Percentiles rank a stretch among this genome's conserved stretches.
Conservation (phyloP, 1,140 invertebrate species). For the Drosophila parabipectinata region DNA sequence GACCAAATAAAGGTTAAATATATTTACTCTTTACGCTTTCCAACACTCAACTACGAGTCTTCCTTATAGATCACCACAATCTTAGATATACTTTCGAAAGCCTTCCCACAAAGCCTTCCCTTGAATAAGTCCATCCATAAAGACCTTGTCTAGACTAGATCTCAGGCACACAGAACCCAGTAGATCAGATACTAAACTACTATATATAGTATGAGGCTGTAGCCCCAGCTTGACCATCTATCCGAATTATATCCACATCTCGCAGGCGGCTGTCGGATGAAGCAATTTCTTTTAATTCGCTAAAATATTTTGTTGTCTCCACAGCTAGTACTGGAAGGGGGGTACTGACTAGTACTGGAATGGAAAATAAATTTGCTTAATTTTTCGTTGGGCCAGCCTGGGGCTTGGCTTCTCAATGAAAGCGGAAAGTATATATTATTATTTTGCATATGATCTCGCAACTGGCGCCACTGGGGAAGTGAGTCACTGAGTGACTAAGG, state of each 20-base stretch:
- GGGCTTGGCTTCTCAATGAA: conserved; percentile 56
- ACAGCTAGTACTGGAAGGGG: conserved; percentile 6
- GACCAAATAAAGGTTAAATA: too few species aligned
- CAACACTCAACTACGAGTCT: too few species aligned
- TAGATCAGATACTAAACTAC: conserved; percentile 15
- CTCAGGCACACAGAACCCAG: conserved; percentile 1
- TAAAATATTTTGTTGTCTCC: conserved; percentile 75
- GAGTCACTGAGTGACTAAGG: conserved; percentile 63
- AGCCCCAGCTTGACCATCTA: conserved; percentile 53
- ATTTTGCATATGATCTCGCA: conserved; percentile 67
- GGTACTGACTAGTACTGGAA: too few species aligned
- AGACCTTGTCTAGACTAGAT: conserved; percentile 2
- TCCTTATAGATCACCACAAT: too few species aligned
- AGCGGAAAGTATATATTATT: conserved; percentile 54
- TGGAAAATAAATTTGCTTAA: conserved; percentile 71
- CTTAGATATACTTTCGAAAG: too few species aligned
- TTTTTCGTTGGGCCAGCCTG: conserved; percentile 18
- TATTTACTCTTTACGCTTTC: too few species aligned
- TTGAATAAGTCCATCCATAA: conserved; percentile 15
- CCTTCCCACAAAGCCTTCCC: conserved; percentile 20
- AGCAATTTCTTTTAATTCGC: conserved; percentile 80
- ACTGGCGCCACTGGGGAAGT: conserved; percentile 30
- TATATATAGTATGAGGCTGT: not conserved
- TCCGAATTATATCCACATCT: conserved; percentile 42
- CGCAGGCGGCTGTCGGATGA: conserved; percentile 61